These are phyloP conservation scores for Echinarachnius parma DNA, from an alignment of 53 echinoderm and acorn worm species.

Conservation along the genomic window DNA sequence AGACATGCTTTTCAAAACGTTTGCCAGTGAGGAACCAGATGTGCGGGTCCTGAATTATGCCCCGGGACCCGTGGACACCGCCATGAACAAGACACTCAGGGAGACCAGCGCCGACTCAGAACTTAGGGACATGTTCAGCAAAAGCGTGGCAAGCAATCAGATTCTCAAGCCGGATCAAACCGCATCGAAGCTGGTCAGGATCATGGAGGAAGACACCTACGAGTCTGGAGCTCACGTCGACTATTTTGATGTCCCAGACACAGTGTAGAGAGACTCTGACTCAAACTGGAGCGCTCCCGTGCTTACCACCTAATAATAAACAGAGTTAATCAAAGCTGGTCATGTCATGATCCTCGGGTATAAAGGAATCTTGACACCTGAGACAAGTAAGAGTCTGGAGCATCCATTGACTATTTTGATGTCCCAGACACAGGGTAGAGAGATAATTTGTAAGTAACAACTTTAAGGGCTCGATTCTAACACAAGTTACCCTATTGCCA, in stretches of 20 bases:
- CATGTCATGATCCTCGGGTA: constrained; percentile 48
- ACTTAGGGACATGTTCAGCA: constrained; percentile 30
- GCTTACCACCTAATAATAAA: too few relatives aligned
- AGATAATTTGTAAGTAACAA: too few relatives aligned
- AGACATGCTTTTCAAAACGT: constrained; percentile 60
- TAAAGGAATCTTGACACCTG: too few relatives aligned
- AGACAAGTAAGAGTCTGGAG: constrained; percentile 73
- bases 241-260: constrained; percentile 57
- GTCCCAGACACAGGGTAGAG: too few relatives aligned
- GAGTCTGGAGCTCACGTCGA: constrained; percentile 83
- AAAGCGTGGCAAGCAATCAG: background rate
- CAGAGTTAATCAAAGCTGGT: constrained; percentile 47
- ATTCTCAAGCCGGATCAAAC: constrained; percentile 62
- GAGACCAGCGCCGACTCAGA: constrained; percentile 42
- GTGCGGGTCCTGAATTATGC: constrained; percentile 71
- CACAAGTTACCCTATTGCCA: too few relatives aligned
- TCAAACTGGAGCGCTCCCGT: too few relatives aligned
- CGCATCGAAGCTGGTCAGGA: constrained; percentile 44
- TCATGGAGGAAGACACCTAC: constrained; percentile 64
- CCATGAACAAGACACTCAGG: constrained; percentile 50
- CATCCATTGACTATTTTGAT: constrained; percentile 79
- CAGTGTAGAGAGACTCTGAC: too few relatives aligned
- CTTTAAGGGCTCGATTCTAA: too few relatives aligned
- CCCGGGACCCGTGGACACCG: constrained; percentile 75
- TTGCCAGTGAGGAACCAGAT: constrained; percentile 72